Conservation (phyloP, 2,888 invertebrate genomes). For the Hyles lineata region DNA sequence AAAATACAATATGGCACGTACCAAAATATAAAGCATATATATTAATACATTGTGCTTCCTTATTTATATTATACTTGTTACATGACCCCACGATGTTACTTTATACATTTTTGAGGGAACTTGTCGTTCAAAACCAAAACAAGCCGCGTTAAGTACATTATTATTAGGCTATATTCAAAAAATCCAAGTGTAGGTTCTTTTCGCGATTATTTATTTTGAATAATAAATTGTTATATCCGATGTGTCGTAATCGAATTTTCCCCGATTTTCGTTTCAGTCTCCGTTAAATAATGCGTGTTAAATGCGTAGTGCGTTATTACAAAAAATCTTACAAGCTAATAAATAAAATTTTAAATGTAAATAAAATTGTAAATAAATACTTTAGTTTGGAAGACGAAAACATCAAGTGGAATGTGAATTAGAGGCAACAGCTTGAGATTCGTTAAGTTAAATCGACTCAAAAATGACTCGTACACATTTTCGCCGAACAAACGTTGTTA, state of each 20-base stretch:
- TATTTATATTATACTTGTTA: slow-evolving; percentile 13
- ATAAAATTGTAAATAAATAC: slow-evolving; percentile 32
- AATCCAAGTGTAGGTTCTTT: not conserved
- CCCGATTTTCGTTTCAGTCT: not conserved
- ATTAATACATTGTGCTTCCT: slow-evolving; percentile 23
- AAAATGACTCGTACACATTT: not conserved
- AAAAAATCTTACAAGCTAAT: slow-evolving; percentile 28
- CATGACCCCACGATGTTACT: not conserved
- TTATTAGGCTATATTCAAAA: not conserved
- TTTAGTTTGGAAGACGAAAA: slow-evolving; percentile 44
- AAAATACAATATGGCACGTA: slow-evolving; percentile 29
- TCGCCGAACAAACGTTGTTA: not conserved
- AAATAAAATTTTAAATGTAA: slow-evolving; percentile 27
- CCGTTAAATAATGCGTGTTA: slow-evolving; percentile 34
- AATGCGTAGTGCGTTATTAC: slow-evolving; percentile 39
- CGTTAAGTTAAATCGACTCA: not conserved
- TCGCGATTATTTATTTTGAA: not conserved
- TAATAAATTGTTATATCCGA: not conserved
- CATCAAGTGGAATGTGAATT: slow-evolving; percentile 40
- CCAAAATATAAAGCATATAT: slow-evolving; percentile 26
- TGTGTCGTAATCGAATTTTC: not conserved
- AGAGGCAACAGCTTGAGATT: slow-evolving; percentile 21
- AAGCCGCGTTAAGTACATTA: not conserved
- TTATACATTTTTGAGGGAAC: not conserved
- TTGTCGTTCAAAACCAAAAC: slow-evolving; percentile 9